phyloP scores from a whole-genome alignment of 2,113 vertebrate genomes.

The Vicugna pacos region DNA sequence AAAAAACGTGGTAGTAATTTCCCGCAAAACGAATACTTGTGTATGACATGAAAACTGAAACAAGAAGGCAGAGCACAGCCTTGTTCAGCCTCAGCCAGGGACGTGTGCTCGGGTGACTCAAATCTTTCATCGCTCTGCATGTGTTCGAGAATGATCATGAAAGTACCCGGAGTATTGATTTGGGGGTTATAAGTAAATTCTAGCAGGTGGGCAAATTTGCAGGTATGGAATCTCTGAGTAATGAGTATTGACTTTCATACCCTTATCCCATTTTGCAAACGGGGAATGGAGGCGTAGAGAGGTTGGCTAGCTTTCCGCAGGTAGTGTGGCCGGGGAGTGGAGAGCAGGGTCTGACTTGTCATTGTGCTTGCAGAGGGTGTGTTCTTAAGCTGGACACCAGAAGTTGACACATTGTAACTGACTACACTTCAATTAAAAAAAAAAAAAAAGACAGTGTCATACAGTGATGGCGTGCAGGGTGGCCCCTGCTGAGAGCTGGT shows the following conservation, averaged over 20 bases:
- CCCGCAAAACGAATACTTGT: not conserved
- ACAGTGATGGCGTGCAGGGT: not conserved
- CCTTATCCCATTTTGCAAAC: not conserved
- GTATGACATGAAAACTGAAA: not conserved
- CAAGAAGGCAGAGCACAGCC: not conserved
- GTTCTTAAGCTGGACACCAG: not conserved
- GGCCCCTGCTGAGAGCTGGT: not conserved
- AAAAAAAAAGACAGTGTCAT: no score
- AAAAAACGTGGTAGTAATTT: not conserved
- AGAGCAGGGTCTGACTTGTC: not conserved
- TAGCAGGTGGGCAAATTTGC: not conserved
- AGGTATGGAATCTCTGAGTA: not conserved
- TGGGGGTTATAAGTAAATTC: not conserved
- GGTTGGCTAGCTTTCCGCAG: not conserved
- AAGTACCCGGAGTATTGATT: not conserved
- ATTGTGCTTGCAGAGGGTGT: not conserved
- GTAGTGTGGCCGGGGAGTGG: rapidly evolving
- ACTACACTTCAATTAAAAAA: no score
- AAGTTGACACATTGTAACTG: no score
- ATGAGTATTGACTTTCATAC: not conserved
- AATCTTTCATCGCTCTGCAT: not conserved
- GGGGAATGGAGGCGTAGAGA: not conserved
- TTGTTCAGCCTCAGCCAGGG: not conserved
- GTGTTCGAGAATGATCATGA: not conserved
- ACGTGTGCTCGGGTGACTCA: not conserved